Percentiles rank a stretch among this genome's conserved stretches.
Conservation (phyloP, 2,113 vertebrate genomes). For the Percina caprodes region DNA sequence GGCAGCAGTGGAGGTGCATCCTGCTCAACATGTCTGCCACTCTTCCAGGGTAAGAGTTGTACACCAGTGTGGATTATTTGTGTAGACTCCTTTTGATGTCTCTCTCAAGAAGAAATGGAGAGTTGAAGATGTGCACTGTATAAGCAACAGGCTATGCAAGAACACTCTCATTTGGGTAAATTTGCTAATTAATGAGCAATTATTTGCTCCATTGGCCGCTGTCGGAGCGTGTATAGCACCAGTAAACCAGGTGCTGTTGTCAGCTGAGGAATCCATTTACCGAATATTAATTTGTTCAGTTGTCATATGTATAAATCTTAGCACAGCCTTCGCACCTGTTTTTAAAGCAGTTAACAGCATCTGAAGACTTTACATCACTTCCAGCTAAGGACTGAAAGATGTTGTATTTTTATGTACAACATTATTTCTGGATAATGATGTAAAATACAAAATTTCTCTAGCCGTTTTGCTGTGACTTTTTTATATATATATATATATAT, state of each 20-base stretch:
- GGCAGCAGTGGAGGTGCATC: conserved; percentile 92
- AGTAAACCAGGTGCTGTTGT: conserved; percentile 34
- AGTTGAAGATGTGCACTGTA: not conserved
- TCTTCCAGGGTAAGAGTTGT: conserved; percentile 86
- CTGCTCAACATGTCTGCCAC: conserved; percentile 92
- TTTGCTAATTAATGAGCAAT: not conserved
- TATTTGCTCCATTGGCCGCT: conserved; percentile 17
- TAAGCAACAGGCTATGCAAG: not conserved
- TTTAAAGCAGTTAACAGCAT: not conserved
- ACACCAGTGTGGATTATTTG: not conserved
- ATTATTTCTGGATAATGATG: not conserved
- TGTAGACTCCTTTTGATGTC: not conserved
- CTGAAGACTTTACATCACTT: not conserved
- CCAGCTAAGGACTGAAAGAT: not conserved
- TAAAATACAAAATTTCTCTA: not conserved
- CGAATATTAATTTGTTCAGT: conserved; percentile 26
- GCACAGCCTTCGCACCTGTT: conserved; percentile 6
- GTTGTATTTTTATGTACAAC: not conserved
- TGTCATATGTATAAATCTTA: conserved; percentile 14
- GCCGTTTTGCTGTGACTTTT: not conserved
- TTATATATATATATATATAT: too few species aligned
- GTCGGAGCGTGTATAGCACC: conserved; percentile 12
- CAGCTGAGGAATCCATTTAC: conserved; percentile 4
- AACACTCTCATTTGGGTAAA: not conserved
- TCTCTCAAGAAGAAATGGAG: not conserved